Percentiles rank a stretch among this genome's conserved stretches.
Evolutionary conservation across 1,140 invertebrate genomes (phyloP).

Genomic region (Heterodera schachtii): DNA sequence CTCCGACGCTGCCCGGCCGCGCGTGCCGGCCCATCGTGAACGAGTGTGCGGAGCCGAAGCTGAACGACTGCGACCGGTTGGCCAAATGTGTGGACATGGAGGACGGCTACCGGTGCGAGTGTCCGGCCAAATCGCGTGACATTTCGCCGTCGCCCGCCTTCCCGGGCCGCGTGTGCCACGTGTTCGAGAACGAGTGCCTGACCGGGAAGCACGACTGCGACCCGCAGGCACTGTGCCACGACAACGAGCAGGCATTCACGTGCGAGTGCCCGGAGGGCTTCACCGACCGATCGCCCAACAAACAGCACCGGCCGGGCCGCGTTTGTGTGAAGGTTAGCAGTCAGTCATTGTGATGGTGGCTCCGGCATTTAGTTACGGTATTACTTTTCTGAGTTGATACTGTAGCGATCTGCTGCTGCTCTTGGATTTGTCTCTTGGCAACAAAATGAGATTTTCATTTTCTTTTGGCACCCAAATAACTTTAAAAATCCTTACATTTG

Average conservation of each 20-base stretch:
- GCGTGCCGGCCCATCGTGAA: conserved; percentile 59
- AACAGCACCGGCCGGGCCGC: conserved; percentile 54
- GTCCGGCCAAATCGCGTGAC: conserved; percentile 59
- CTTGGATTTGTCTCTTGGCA: too few relatives aligned
- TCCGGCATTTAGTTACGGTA: too few relatives aligned
- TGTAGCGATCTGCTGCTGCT: too few relatives aligned
- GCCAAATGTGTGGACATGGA: conserved; percentile 57
- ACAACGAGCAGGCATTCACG: conserved; percentile 63
- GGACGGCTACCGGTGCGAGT: conserved; percentile 61
- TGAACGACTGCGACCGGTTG: conserved; percentile 61
- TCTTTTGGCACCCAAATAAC: too few relatives aligned
- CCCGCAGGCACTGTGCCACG: conserved; percentile 54
- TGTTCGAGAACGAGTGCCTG: conserved; percentile 60
- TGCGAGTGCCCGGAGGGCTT: conserved; percentile 60
- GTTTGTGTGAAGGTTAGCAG: conserved; percentile 57
- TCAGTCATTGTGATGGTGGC: not conserved
- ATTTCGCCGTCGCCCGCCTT: conserved; percentile 62
- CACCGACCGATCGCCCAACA: conserved; percentile 63
- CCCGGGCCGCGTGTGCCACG: conserved; percentile 63
- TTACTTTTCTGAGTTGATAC: too few relatives aligned
- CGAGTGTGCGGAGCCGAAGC: conserved; percentile 54
- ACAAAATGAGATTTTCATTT: too few relatives aligned
- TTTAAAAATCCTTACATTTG: too few relatives aligned
- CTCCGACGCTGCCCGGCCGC: conserved; percentile 60
- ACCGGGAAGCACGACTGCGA: conserved; percentile 61